Conservation (phyloP, 2,888 invertebrate species). For the Saturnia pavonia region DNA sequence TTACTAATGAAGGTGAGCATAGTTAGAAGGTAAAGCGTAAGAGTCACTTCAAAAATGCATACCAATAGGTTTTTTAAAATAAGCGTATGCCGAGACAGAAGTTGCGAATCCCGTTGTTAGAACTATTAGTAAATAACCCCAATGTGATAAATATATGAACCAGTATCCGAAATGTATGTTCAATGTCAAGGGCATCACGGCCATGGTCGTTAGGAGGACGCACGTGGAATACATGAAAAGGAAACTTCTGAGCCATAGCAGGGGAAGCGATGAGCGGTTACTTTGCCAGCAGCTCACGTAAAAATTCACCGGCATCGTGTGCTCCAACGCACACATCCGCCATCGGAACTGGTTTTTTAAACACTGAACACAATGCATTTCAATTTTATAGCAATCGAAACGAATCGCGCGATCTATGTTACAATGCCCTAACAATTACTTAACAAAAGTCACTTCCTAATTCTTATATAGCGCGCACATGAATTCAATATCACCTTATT, state of each 20-base stretch:
- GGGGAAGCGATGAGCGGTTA: conserved; percentile 53
- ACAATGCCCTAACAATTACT: conserved; percentile 30
- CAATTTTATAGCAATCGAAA: conserved; percentile 24
- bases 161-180: conserved; percentile 55
- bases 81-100: conserved; percentile 55
- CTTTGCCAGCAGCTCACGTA: conserved; percentile 67
- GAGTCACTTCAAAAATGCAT: conserved; percentile 31
- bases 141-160: conserved; percentile 74
- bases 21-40: conserved; percentile 1
- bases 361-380: conserved; percentile 44
- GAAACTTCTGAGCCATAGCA: conserved; percentile 48
- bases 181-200: conserved; percentile 46
- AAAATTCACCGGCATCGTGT: conserved; percentile 56
- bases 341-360: conserved; percentile 45
- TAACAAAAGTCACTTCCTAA: conserved; percentile 32
- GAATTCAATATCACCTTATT: conserved; percentile 20
- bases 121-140: conserved; percentile 64
- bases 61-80: conserved; percentile 58
- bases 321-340: conserved; percentile 54
- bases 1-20: conserved; percentile 3
- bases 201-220: conserved; percentile 48
- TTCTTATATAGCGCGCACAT: conserved; percentile 27
- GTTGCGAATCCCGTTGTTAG: conserved; percentile 54
- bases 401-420: conserved; percentile 11
- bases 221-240: conserved; percentile 56